phyloP scores from a whole-genome alignment of 2,113 vertebrate species.

The Marcusenius ussheri region DNA sequence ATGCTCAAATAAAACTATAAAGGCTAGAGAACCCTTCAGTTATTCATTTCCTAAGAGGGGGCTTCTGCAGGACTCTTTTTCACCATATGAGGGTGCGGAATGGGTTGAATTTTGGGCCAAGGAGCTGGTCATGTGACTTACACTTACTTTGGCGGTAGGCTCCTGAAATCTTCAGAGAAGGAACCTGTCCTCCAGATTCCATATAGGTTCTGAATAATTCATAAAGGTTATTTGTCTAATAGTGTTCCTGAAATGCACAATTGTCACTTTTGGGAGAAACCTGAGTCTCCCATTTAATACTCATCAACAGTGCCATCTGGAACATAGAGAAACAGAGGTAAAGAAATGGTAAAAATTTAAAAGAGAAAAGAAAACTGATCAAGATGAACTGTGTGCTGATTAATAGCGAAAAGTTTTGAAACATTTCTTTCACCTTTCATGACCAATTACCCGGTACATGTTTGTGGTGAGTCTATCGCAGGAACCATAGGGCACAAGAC shows the following conservation, averaged over 20 bases:
- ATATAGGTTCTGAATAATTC: conserved; percentile 27
- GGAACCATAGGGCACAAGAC: not conserved
- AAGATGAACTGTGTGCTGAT: not conserved
- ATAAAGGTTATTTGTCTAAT: conserved; percentile 40
- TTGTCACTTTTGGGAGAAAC: not conserved
- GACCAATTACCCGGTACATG: not conserved
- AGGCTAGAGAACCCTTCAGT: conserved; percentile 48
- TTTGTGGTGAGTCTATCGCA: not conserved
- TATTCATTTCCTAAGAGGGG: conserved; percentile 51
- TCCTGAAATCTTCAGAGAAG: conserved; percentile 23
- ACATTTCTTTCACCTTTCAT: not conserved
- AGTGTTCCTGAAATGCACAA: not conserved
- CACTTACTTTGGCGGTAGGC: conserved; percentile 17
- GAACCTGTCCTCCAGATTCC: conserved; percentile 19
- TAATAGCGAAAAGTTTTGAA: not conserved
- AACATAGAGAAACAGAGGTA: not conserved
- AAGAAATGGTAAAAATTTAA: not conserved
- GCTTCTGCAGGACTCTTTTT: conserved; percentile 43
- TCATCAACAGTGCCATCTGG: not conserved
- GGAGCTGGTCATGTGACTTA: conserved; percentile 40
- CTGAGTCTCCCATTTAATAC: not conserved
- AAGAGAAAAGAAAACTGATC: not conserved
- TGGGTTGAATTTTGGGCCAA: conserved; percentile 31
- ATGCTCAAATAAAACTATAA: conserved; percentile 41
- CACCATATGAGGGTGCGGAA: conserved; percentile 37